phyloP scores from a whole-genome alignment of 53 echinoderm and acorn worm genomes.

The Temnopleurus reevesii region DNA sequence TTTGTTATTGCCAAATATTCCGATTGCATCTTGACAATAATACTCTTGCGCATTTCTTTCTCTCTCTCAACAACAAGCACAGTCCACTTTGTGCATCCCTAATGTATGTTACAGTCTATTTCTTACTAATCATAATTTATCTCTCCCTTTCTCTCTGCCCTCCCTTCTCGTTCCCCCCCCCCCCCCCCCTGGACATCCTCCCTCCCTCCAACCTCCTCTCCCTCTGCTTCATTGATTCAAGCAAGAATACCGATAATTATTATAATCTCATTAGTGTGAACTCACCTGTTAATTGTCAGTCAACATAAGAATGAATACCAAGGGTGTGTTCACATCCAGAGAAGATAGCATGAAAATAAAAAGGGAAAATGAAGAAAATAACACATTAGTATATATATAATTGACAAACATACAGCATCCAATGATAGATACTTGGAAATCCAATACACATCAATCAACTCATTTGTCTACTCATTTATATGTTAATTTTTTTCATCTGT shows the following conservation, averaged over 20 bases:
- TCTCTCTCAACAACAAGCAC: too few relatives aligned
- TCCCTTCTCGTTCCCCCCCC: background rate
- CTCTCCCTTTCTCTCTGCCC: background rate
- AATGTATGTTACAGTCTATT: background rate
- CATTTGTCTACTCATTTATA: too few relatives aligned
- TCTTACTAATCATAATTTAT: background rate
- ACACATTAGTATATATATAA: background rate
- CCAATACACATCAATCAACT: too few relatives aligned
- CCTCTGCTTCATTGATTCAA: background rate
- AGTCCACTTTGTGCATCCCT: too few relatives aligned
- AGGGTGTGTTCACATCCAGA: conserved; percentile 10
- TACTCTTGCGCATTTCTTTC: too few relatives aligned
- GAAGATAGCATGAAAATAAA: conserved; percentile 1
- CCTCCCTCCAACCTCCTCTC: background rate
- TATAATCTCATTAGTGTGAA: background rate
- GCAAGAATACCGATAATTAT: background rate
- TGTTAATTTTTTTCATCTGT: too few relatives aligned
- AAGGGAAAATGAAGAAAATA: background rate
- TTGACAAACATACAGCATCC: too few relatives aligned
- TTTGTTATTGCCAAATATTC: too few relatives aligned
- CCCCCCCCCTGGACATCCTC: background rate
- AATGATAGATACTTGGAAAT: too few relatives aligned
- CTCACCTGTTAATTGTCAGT: background rate
- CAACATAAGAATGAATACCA: background rate
- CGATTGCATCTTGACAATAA: too few relatives aligned